Conservation (phyloP, 2,888 invertebrate genomes). For the Microlaimidae sp. region DNA sequence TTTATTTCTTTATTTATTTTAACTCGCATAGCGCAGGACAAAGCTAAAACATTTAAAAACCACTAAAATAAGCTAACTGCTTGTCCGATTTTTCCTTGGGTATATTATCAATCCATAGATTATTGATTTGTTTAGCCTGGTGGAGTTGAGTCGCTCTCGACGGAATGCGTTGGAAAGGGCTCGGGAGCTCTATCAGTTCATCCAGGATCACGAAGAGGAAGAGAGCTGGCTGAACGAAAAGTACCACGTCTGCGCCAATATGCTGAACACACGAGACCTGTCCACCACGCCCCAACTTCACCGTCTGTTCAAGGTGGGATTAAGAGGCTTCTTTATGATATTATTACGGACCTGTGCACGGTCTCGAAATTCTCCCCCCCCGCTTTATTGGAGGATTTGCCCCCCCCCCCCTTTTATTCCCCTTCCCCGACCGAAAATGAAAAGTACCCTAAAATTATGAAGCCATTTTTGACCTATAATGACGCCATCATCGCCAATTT, state of each 20-base stretch:
- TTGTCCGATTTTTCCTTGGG: no score
- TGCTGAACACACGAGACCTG: slow-evolving; percentile 80
- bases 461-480: no score
- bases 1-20: not conserved
- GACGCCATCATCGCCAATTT: no score
- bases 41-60: not conserved
- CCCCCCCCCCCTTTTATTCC: no score
- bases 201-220: slow-evolving; percentile 92
- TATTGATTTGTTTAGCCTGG: slow-evolving; percentile 41
- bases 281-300: slow-evolving; percentile 68
- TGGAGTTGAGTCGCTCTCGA: slow-evolving; percentile 55
- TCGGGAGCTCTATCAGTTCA: slow-evolving; percentile 76
- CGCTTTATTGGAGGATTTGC: no score
- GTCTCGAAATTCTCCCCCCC: no score
- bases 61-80: slow-evolving; percentile 1
- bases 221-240: slow-evolving; percentile 91
- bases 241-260: slow-evolving; percentile 73
- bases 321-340: slow-evolving; percentile 6
- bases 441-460: no score
- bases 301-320: slow-evolving; percentile 86
- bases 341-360: no score
- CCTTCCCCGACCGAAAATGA: no score
- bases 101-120: no score
- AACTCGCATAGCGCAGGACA: not conserved
- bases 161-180: slow-evolving; percentile 74